Base-by-base conservation (phyloP, 2,888 invertebrate species). In the Tiliacea citrago region DNA sequence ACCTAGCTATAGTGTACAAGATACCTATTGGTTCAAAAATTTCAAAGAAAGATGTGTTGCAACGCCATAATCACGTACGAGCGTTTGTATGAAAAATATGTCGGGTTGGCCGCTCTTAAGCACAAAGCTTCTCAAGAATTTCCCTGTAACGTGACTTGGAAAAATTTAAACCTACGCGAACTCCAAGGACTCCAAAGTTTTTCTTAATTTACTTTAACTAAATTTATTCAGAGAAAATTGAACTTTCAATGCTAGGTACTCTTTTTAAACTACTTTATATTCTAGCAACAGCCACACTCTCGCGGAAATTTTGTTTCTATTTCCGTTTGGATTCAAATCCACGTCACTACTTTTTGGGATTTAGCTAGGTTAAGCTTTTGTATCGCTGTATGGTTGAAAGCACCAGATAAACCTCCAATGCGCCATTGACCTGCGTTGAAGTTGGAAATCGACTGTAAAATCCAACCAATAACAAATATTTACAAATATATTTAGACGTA, bases 61-160 rank as follows among this genome's bases (percentile, higher is more conserved):
- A n/a, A n/a, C n/a, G n/a, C n/a, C n/a, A n/a, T n/a, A n/a, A n/a
- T n/a, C n/a, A n/a, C n/a, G n/a, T n/a, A n/a, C n/a, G n/a, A n/a
- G n/a, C n/a, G n/a, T n/a, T n/a, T n/a, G n/a, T n/a, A n/a, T n/a
- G n/a, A n/a, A n/a, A n/a, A n/a, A n/a, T n/a, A n/a, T n/a, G n/a
- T n/a, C n/a, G n/a, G n/a, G n/a, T n/a, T n/a, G n/a, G n/a, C n/a
- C n/a, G n/a, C n/a, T n/a, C n/a, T n/a, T n/a, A 77, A 78, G 73
- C 57, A 69, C 65, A 80, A 83, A 83, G 24, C 79, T 83, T 61
- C 49, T 72, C 67, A 83, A 83, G 86, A 88, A 89, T 90, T 83
- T 71, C 60, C 68, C 65, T 68, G 69, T 88, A 78, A 81, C 87
- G 88, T 90, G 89, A 90, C 86, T 75, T 62, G 75, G 65, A 80